Percentiles rank a stretch among this genome's conserved stretches.
Conservation (phyloP, 2,797 vertebrate genomes). For the Brachymystax lenok region DNA sequence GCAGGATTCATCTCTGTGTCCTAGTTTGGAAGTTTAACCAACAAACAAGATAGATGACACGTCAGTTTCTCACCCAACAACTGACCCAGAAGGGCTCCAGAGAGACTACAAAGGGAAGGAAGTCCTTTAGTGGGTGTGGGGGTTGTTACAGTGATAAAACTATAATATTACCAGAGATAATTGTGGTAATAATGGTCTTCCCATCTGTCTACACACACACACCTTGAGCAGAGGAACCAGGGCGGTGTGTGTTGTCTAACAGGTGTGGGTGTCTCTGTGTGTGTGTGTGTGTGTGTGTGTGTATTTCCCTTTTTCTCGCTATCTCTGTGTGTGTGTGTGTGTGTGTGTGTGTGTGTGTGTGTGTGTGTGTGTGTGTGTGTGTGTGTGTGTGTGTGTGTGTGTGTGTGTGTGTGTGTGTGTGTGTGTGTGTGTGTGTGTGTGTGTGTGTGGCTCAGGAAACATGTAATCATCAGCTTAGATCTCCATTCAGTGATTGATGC, state of each 20-base stretch:
- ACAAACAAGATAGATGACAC: slow-evolving; percentile 50
- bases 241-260: slow-evolving; percentile 5
- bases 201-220: slow-evolving; percentile 28
- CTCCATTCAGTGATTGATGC: slow-evolving; percentile 28
- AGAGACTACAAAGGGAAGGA: slow-evolving; percentile 2
- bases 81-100: slow-evolving; percentile 24
- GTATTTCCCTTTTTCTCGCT: not conserved
- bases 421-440: not conserved
- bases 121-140: not conserved
- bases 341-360: slow-evolving; percentile 14
- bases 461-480: slow-evolving; percentile 26
- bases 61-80: slow-evolving; percentile 33
- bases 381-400: slow-evolving; percentile 7
- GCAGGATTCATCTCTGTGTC: slow-evolving; percentile 15
- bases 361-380: slow-evolving; percentile 9
- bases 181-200: slow-evolving; percentile 46
- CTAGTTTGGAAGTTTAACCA: slow-evolving; percentile 23
- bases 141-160: slow-evolving; percentile 25
- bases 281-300: slow-evolving; percentile 16
- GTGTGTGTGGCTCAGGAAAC: slow-evolving; percentile 16
- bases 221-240: slow-evolving; percentile 30
- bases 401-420: not conserved
- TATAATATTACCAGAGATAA: slow-evolving; percentile 52
- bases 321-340: slow-evolving; percentile 12
- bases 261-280: slow-evolving; percentile 19